Base-by-base conservation (phyloP, 1,140 invertebrate genomes). In the Drosophila nannoptera region DNA sequence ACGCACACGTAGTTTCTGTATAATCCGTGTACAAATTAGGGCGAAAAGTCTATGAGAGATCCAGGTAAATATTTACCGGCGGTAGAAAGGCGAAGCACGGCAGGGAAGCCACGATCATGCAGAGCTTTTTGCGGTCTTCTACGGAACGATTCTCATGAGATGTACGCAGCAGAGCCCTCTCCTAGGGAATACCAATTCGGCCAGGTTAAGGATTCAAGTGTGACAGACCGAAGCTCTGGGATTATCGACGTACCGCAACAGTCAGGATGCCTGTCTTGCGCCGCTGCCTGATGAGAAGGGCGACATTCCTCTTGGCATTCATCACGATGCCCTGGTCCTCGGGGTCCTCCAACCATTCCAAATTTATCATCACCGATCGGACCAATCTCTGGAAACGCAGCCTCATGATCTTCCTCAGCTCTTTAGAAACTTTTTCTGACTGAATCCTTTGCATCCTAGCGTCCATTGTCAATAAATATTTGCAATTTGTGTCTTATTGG, bases 261-360 rank as follows among this genome's bases (percentile, higher is more conserved):
- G 80, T 83, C 36, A 83, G 49, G 42, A 83, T 62, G 29, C 80
- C 80, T 4, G 55, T 50, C 32, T 84, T 84, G 3, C 80, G 76
- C 60, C 84, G 84, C 11, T 80, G 76, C 0, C 80, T 61, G n/a
- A 84, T 49, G 5, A 76, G 22, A 12, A 80, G 50, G 4, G 78
- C 78, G 0, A 82, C 77, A 12, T 82, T 83, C 32, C 62, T 74
- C 16, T 74, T 83, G 5, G 65, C 80, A 35, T 84, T 83, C 29
- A 73, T 63, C 0, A 81, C 68, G 4, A 78, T 59, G 8, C 59
- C 69, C 5, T 65, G 58, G 0, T 83, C 80, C 8, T 83, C 80
- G 22, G 61, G 6, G 4, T 83, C 80, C 9, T 59, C 83, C 6
- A 83, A 29, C 66, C 73, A 83, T 32, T 83, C 76, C 35, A 49